Evolutionary conservation across 2,888 invertebrate species (phyloP).

Genomic region (Mylabris sibirica): DNA sequence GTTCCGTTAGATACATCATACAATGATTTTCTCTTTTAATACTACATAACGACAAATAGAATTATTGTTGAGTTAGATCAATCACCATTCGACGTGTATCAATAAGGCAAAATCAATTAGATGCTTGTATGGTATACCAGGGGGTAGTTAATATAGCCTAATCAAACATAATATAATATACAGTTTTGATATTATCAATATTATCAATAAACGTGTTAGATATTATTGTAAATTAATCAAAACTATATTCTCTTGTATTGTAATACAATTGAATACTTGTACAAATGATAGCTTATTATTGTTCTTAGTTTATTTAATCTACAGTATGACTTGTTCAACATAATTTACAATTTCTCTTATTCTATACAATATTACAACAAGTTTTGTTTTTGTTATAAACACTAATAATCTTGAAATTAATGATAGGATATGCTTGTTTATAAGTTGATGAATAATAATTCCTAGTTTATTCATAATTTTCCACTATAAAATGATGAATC

Average conservation of each 20-base stretch:
- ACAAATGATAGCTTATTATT: conserved; percentile 52
- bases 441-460: not conserved
- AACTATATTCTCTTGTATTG: conserved; percentile 35
- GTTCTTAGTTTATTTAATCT: conserved; percentile 49
- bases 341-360: conserved; percentile 4
- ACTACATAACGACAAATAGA: not conserved
- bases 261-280: conserved; percentile 43
- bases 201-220: not conserved
- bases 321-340: conserved; percentile 46
- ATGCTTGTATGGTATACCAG: not conserved
- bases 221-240: conserved; percentile 28
- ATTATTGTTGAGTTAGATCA: conserved; percentile 9
- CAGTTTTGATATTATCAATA: not conserved
- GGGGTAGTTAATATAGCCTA: not conserved
- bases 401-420: conserved; percentile 1
- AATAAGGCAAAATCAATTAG: not conserved
- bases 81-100: not conserved
- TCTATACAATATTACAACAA: not conserved
- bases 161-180: not conserved
- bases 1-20: too few relatives aligned
- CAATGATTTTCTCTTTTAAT: not conserved
- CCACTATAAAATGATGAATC: conserved; percentile 3
- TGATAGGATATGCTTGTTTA: not conserved
- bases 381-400: not conserved
- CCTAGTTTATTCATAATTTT: conserved; percentile 1